Conservation (phyloP, 2,888 invertebrate species). For the Biston stratarius region DNA sequence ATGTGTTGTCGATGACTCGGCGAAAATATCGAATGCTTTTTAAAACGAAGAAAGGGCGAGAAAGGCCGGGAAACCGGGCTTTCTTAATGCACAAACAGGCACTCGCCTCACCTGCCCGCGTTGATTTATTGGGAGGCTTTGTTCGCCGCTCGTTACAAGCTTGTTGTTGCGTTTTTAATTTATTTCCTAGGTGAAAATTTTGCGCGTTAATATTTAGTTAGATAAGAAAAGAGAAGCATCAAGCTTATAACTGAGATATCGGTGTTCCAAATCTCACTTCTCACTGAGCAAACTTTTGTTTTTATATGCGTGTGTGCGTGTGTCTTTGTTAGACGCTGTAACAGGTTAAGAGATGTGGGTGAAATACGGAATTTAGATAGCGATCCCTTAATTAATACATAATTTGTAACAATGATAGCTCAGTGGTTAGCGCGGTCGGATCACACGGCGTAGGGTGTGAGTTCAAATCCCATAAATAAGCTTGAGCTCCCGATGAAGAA, state of each 20-base stretch:
- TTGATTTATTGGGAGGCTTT: conserved; percentile 85
- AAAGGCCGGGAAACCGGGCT: conserved; percentile 82
- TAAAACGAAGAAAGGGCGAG: conserved; percentile 85
- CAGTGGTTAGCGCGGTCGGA: too few species aligned
- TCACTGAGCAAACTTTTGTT: too few species aligned
- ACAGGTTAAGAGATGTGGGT: too few species aligned
- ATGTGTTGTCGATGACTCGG: conserved; percentile 86
- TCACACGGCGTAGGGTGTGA: too few species aligned
- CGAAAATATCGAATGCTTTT: conserved; percentile 86
- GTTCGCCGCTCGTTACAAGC: conserved; percentile 83
- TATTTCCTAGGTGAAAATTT: conserved; percentile 80
- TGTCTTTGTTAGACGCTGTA: too few species aligned
- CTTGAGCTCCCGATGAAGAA: too few species aligned
- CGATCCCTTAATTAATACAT: too few species aligned
- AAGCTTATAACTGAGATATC: not conserved
- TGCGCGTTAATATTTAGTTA: conserved; percentile 81
- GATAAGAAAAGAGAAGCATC: conserved; percentile 53
- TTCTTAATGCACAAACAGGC: conserved; percentile 85
- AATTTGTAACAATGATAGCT: too few species aligned
- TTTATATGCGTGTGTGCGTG: too few species aligned
- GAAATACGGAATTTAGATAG: too few species aligned
- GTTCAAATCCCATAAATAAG: too few species aligned
- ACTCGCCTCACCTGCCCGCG: conserved; percentile 80
- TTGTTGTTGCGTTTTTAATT: conserved; percentile 87
- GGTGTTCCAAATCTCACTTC: not conserved